Evolutionary conservation across 2,113 vertebrate genomes (phyloP), one percentile per base, ranked within the genome.

Genomic region (Rhinichthys klamathensis): DNA sequence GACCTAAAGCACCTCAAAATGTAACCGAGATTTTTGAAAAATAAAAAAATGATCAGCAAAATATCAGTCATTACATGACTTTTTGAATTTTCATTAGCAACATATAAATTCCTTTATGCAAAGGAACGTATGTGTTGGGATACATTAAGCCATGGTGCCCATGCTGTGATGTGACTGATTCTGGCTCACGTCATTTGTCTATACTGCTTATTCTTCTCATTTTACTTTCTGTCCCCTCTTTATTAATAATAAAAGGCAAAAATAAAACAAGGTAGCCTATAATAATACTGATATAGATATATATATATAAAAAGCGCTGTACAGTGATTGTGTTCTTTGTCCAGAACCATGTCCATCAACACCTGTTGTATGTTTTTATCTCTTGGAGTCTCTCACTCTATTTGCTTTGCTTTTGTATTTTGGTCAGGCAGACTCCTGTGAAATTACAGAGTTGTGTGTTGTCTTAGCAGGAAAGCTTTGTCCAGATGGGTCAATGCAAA

Each of bases 401-500:
- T 91, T 91, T 93, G 93, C 81, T 90, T 90, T 65, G 88, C 75
- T 70, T 84, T 81, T 88, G 90, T 85, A 92, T 89, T 91, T 87
- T 90, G 91, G 91, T 89, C 91, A 90, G 88, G 89, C 83, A 87
- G 90, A 88, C 88, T 89, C 63, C 77, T 78, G 88, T 89, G 92
- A 94, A 95, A 95, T 94, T 95, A 94, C 89, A 92, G 92, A 94
- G 90, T 87, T 92, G 91, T 89, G 88, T 90, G 92, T 93, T 92
- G 90, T 93, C 90, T 93, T 85, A 90, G 84, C 89, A 91, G 91
- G 93, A 94, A 94, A 92, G 93, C 85, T 92, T 91, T 87, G 87
- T 86, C 82, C 92, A 93, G 93, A 91, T 94, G 92, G 92, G 90
- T 93, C 88, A 84, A 90, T 89, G 87, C 90, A 91, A 90, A 67